These are phyloP conservation scores for Cyclopterus lumpus DNA, from an alignment of 2,797 vertebrate genomes.

Conservation along the genomic window DNA sequence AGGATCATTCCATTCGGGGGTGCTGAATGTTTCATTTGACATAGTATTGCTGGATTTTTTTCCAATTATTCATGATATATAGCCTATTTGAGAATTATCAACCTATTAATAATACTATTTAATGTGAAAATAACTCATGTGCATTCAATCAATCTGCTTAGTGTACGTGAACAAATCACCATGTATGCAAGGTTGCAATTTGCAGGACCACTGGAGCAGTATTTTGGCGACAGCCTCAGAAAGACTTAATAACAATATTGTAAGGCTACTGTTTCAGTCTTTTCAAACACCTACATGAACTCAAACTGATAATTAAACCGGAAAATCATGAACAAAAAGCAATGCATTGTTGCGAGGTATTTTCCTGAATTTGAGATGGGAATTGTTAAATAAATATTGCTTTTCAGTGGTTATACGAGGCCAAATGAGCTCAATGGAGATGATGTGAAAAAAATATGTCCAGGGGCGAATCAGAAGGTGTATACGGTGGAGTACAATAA, in stretches of 20 bases:
- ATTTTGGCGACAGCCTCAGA: neutral
- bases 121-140: neutral
- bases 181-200: neutral
- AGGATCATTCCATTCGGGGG: neutral
- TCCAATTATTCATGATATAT: neutral
- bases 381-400: constrained; percentile 23
- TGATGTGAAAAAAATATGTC: constrained; percentile 58
- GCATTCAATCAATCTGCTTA: neutral
- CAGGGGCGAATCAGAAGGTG: constrained; percentile 34
- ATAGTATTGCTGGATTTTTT: neutral
- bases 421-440: constrained; percentile 29
- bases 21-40: neutral
- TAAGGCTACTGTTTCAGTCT: neutral
- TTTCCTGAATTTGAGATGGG: constrained; percentile 33
- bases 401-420: constrained; percentile 49
- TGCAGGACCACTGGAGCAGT: neutral
- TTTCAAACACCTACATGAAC: neutral
- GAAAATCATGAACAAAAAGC: constrained; percentile 6
- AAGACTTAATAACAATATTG: neutral
- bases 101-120: neutral
- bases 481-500: constrained; percentile 52
- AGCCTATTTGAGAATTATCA: neutral
- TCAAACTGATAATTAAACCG: neutral
- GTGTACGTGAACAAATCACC: neutral
- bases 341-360: constrained; percentile 29